These are phyloP conservation scores for Apolygus lucorum DNA, from an alignment of 1,140 invertebrate species.

Conservation along the genomic window DNA sequence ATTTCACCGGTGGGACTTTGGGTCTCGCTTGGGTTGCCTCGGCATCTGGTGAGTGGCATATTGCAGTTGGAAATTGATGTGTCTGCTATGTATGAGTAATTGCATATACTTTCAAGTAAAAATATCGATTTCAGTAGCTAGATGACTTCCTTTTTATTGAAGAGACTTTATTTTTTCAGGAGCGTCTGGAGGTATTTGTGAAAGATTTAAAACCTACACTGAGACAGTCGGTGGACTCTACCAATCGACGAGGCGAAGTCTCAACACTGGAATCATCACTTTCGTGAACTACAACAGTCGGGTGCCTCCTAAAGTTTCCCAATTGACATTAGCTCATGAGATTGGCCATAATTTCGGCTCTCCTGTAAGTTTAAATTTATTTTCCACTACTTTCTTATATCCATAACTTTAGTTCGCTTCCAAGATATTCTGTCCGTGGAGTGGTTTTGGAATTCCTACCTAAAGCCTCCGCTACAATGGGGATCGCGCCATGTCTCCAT, in stretches of 20 bases:
- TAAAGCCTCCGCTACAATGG: too few relatives aligned
- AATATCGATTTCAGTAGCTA: too few relatives aligned
- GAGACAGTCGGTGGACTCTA: conserved; percentile 89
- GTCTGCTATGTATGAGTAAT: too few relatives aligned
- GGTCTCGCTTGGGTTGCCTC: conserved; percentile 98
- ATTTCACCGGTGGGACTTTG: conserved; percentile 92
- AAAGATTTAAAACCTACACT: conserved; percentile 94
- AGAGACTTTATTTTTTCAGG: conserved; percentile 51
- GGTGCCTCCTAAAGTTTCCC: conserved; percentile 93
- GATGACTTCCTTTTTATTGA: too few relatives aligned
- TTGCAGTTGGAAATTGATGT: too few relatives aligned
- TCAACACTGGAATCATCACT: conserved; percentile 99
- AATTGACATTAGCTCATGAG: conserved; percentile 95
- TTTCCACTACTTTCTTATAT: too few relatives aligned
- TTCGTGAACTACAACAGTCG: conserved; percentile 97
- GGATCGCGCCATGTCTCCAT: too few relatives aligned
- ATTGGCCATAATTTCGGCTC: conserved; percentile 99
- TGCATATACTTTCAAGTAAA: too few relatives aligned
- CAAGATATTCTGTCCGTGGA: too few relatives aligned
- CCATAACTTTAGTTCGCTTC: too few relatives aligned
- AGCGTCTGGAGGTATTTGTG: conserved; percentile 96
- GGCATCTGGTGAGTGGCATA: conserved; percentile 67
- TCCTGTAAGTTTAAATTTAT: conserved; percentile 66
- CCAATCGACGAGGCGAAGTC: conserved; percentile 82
- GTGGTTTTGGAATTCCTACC: too few relatives aligned